phyloP scores from a whole-genome alignment of 2,113 vertebrate genomes.

The Pachycephala philippinensis region DNA sequence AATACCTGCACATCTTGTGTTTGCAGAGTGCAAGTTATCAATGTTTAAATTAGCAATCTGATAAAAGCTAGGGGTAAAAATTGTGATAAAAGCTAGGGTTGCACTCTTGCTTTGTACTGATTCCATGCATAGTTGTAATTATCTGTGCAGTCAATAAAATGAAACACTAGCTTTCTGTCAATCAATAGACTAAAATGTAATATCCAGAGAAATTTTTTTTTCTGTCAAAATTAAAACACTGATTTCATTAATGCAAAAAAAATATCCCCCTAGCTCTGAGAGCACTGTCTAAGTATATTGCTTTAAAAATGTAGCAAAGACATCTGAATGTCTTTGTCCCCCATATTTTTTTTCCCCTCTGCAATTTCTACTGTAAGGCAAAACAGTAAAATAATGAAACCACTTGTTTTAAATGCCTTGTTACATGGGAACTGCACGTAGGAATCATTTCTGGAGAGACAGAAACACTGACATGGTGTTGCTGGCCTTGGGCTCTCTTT shows the following conservation, averaged over 20 bases:
- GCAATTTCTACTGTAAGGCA: not conserved
- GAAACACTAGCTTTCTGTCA: not conserved
- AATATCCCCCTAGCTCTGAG: not conserved
- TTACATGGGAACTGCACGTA: not conserved
- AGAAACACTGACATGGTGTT: not conserved
- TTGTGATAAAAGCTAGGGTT: not conserved
- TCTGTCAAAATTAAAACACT: not conserved
- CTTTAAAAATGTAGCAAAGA: not conserved
- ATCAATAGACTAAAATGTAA: not conserved
- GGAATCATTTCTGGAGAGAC: not conserved
- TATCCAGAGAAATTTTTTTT: not conserved
- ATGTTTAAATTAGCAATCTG: not conserved
- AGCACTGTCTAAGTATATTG: not conserved
- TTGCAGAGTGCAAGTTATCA: not conserved
- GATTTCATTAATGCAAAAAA: not conserved
- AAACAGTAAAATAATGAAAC: not conserved
- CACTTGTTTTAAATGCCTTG: not conserved
- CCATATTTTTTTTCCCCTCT: fast-evolving
- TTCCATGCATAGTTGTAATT: not conserved
- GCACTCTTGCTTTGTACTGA: not conserved
- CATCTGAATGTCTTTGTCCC: not conserved
- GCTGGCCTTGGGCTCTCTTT: not conserved
- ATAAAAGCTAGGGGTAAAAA: not conserved
- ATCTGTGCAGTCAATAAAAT: not conserved
- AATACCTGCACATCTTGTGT: not conserved